Percentiles rank a stretch among this genome's conserved stretches.
Evolutionary conservation across 2,888 invertebrate genomes (phyloP).

Genomic region (Prostheceraeus crozeri): DNA sequence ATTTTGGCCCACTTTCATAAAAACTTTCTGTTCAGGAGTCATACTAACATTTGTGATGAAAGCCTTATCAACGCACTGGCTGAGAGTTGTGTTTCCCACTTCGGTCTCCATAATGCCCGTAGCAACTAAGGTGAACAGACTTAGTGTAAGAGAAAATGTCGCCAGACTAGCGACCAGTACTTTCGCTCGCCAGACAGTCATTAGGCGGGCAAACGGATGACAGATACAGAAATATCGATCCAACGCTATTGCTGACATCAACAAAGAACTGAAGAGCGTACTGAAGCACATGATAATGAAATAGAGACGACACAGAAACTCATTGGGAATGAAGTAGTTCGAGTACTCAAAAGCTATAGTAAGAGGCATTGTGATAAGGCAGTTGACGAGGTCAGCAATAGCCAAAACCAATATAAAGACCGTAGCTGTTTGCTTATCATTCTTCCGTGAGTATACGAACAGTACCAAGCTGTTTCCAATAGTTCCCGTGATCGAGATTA

Average conservation of each 20-base stretch:
- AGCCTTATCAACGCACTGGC: too few relatives aligned
- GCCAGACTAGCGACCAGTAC: conserved; percentile 30
- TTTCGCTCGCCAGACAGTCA: conserved; percentile 47
- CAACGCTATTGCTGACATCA: conserved; percentile 50
- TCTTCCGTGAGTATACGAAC: conserved; percentile 38
- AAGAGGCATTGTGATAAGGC: conserved; percentile 39
- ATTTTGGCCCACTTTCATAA: conserved; percentile 20
- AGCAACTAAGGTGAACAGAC: too few relatives aligned
- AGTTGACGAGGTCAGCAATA: conserved; percentile 38
- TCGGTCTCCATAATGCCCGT: too few relatives aligned
- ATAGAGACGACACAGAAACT: conserved; percentile 41
- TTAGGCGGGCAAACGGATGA: conserved; percentile 48
- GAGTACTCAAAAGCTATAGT: conserved; percentile 39
- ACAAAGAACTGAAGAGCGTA: conserved; percentile 49
- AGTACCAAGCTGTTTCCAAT: conserved; percentile 39
- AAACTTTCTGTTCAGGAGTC: too few relatives aligned
- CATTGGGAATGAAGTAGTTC: conserved; percentile 28
- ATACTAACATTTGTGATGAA: too few relatives aligned
- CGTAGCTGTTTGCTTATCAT: conserved; percentile 39
- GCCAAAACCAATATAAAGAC: conserved; percentile 40
- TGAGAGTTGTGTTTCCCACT: too few relatives aligned
- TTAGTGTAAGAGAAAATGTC: too few relatives aligned
- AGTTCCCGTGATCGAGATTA: conserved; percentile 35
- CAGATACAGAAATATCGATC: conserved; percentile 51
- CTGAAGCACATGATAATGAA: conserved; percentile 49